Percentiles rank a stretch among this genome's conserved stretches.
Evolutionary conservation across 2,113 vertebrate genomes (phyloP).

Genomic region (Rana temporaria): DNA sequence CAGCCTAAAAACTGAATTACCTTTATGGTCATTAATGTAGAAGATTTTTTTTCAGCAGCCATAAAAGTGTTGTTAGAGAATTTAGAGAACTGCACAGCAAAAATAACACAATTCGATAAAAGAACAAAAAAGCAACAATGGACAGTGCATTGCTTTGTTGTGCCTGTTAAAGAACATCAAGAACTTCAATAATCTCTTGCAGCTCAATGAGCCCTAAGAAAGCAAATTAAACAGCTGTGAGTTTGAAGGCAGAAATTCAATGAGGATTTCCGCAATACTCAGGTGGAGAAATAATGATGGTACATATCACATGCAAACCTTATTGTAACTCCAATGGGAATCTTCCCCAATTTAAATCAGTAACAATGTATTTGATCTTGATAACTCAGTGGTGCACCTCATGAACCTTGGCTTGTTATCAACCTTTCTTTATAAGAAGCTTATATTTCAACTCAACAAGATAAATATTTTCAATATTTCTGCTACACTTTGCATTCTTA

Average conservation of each 20-base stretch:
- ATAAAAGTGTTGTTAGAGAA: not conserved
- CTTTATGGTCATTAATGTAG: too few species aligned
- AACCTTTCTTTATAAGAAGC: not conserved
- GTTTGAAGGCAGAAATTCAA: constrained; percentile 35
- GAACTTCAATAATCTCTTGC: constrained; percentile 25
- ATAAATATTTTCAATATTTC: too few species aligned
- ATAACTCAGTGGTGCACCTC: constrained; percentile 2
- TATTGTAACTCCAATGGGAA: constrained; percentile 28
- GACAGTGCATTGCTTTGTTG: constrained; percentile 16
- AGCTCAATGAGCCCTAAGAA: constrained; percentile 24
- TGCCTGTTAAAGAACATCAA: constrained; percentile 28
- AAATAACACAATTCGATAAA: constrained; percentile 2
- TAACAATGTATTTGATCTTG: constrained; percentile 7
- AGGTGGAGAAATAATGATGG: constrained; percentile 24
- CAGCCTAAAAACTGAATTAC: too few species aligned
- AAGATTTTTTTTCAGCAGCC: too few species aligned
- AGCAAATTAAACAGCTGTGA: constrained; percentile 35
- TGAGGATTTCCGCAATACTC: constrained; percentile 17
- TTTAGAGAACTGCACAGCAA: not conserved
- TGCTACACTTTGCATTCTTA: too few species aligned
- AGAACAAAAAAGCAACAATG: not conserved
- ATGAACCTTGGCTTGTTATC: constrained; percentile 14
- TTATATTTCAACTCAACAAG: too few species aligned
- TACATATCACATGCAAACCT: constrained; percentile 22
- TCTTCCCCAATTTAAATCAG: constrained; percentile 24